Evolutionary conservation across 2,888 invertebrate genomes (phyloP).

Genomic region (Leptopterna dolabrata): DNA sequence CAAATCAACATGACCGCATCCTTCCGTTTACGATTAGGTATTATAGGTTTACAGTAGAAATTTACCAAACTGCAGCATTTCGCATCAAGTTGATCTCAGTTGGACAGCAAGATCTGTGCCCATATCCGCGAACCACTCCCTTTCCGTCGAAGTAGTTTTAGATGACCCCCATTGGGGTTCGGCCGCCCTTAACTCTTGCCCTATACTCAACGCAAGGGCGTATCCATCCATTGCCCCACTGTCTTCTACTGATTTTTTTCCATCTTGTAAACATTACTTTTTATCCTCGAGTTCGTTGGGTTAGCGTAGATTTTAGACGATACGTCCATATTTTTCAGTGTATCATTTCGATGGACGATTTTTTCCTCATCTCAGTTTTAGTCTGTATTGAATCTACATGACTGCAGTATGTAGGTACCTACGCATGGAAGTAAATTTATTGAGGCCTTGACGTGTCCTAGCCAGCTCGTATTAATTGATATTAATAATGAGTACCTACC

Average conservation of each 20-base stretch:
- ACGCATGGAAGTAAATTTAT: too few species aligned
- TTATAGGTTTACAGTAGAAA: not conserved
- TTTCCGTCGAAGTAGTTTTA: slow-evolving; percentile 10
- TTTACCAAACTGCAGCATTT: not conserved
- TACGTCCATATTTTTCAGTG: too few species aligned
- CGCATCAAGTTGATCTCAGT: not conserved
- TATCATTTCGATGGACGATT: too few species aligned
- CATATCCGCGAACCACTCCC: slow-evolving; percentile 18
- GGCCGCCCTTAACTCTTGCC: slow-evolving; percentile 37
- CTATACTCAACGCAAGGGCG: slow-evolving; percentile 47
- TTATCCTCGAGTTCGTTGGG: too few species aligned
- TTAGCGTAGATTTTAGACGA: too few species aligned
- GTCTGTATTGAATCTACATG: too few species aligned
- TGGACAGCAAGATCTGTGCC: not conserved
- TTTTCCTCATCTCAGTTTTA: too few species aligned
- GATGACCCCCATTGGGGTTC: slow-evolving; percentile 45
- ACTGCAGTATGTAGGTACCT: too few species aligned
- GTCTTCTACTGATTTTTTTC: not conserved
- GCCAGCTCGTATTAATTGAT: too few species aligned
- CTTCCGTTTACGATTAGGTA: not conserved
- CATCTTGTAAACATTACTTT: not conserved
- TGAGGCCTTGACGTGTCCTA: too few species aligned
- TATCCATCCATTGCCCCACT: slow-evolving; percentile 43
- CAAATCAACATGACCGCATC: slow-evolving; percentile 32
- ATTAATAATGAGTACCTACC: too few species aligned